phyloP scores from a whole-genome alignment of 2,113 vertebrate species.

The Thunnus maccoyii region DNA sequence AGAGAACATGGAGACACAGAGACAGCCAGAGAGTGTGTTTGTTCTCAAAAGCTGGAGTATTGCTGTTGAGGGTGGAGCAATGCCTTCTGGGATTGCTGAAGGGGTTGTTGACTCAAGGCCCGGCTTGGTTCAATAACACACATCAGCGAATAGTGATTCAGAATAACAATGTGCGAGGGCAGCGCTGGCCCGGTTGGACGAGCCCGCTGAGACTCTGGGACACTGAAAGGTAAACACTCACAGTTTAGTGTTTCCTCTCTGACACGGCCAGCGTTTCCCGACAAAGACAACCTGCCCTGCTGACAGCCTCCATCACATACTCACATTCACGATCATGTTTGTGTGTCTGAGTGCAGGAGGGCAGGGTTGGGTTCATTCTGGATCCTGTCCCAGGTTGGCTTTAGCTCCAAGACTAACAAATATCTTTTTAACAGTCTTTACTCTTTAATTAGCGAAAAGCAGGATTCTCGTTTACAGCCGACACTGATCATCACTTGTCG shows the following conservation, averaged over 20 bases:
- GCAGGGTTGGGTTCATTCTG: too few relatives aligned
- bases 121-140: constrained; percentile 64
- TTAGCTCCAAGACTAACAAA: too few relatives aligned
- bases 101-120: constrained; percentile 65
- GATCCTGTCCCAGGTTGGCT: too few relatives aligned
- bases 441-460: too few relatives aligned
- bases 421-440: too few relatives aligned
- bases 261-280: constrained; percentile 33
- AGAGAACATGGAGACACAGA: constrained; percentile 23
- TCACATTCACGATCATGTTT: neutral
- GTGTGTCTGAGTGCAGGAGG: too few relatives aligned
- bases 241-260: constrained; percentile 50
- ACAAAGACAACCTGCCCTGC: constrained; percentile 48
- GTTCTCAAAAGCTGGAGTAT: constrained; percentile 68
- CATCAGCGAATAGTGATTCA: constrained; percentile 50
- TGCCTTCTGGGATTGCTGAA: constrained; percentile 65
- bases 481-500: too few relatives aligned
- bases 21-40: constrained; percentile 60
- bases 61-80: constrained; percentile 61
- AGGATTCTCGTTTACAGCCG: too few relatives aligned
- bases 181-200: neutral
- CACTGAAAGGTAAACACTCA: constrained; percentile 52
- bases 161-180: constrained; percentile 43
- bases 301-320: constrained; percentile 28
- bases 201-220: neutral